Base-by-base conservation (phyloP, 2,797 vertebrate genomes). In the Lophius americanus region DNA sequence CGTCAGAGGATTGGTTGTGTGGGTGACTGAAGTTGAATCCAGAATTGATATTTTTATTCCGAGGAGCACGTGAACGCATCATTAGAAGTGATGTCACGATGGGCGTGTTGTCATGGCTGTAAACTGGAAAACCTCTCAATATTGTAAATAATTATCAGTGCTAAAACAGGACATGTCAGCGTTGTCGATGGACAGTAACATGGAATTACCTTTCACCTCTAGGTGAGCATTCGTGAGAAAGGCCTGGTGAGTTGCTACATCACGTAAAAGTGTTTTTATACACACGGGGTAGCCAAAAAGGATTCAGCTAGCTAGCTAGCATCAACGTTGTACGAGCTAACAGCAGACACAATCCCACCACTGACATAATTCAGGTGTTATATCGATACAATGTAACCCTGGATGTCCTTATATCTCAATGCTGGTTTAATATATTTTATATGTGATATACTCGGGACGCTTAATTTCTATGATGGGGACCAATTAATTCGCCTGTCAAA, bases 91-190 rank as follows among this genome's bases (percentile, higher is more conserved):
- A 91, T 89, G 91, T 51, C 73, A 88, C 14, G 67, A 86, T 84
- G 90, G 90, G 91, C 88, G 90, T 92, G 91, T 89, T 85, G 85
- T 83, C 83, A 88, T 88, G 88, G 85, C 86, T 82, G 62, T 78
- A 79, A 35, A 74, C 84, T 66, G 86, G 74, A 60, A 68, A 78
- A 54, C 52, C 74, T 56, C 51, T 42, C 68, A 44, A 63, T 71
- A 39, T 65, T 75, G 70, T 83, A 83, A 84, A 82, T 14, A 75
- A 73, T 76, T 76, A 58, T 80, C 74, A 81, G 60, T 60, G 13
- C 50, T 57, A 48, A 85, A 88, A 75, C 58, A 65, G 68, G 70
- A 6, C 51, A 73, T 86, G 81, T 82, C 88, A 73, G 57, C 64
- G 68, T 39, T 55, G n/a, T 44, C 39, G 53, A 51, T 7, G 44